Conservation (phyloP, 2,888 invertebrate species). For the Ophion slaviceki region DNA sequence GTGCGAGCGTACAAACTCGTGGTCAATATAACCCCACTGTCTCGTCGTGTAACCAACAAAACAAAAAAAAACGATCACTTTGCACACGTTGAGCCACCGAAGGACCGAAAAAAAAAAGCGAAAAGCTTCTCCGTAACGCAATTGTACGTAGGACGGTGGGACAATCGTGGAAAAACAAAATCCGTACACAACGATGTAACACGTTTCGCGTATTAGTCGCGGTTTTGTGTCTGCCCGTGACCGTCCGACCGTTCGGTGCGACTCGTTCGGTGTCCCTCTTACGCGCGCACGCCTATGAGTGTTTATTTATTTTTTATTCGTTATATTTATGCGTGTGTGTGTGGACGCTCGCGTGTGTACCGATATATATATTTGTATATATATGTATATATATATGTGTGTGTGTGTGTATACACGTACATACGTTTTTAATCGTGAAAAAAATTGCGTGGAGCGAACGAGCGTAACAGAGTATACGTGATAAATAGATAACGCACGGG, state of each 20-base stretch:
- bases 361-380: neutral
- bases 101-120: neutral
- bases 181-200: slow-evolving; percentile 33
- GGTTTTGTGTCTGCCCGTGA: slow-evolving; percentile 38
- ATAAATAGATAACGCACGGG: slow-evolving; percentile 40
- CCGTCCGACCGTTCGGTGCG: slow-evolving; percentile 37
- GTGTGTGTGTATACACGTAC: neutral
- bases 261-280: slow-evolving; percentile 25
- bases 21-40: slow-evolving; percentile 39
- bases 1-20: slow-evolving; percentile 44
- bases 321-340: slow-evolving; percentile 29
- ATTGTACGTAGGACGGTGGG: slow-evolving; percentile 12
- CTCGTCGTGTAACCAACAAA: slow-evolving; percentile 47
- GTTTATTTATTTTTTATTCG: slow-evolving; percentile 51
- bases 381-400: slow-evolving; percentile 14
- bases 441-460: slow-evolving; percentile 39
- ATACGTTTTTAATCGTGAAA: slow-evolving; percentile 35
- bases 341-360: neutral
- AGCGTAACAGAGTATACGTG: slow-evolving; percentile 22
- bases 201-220: slow-evolving; percentile 51
- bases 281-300: slow-evolving; percentile 36
- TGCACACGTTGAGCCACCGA: slow-evolving; percentile 29
- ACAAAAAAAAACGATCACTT: slow-evolving; percentile 19
- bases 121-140: slow-evolving; percentile 2
- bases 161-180: slow-evolving; percentile 27